phyloP scores from a whole-genome alignment of 2,113 vertebrate species.

The Nyctibius bracteatus region DNA sequence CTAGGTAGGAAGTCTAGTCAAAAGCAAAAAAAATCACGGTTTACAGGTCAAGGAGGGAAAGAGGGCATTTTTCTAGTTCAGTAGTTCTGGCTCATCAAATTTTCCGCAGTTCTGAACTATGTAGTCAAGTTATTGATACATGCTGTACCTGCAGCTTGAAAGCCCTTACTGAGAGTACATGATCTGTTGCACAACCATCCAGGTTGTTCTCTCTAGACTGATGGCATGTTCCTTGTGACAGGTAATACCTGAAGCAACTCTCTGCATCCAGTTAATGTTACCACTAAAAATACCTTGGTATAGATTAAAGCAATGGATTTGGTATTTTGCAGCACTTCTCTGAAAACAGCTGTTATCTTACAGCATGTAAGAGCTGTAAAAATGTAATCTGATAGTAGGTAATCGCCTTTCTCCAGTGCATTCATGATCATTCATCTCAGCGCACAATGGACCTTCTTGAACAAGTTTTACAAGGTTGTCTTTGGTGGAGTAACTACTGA shows the following conservation, averaged over 20 bases:
- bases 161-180: not conserved
- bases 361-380: not conserved
- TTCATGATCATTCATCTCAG: not conserved
- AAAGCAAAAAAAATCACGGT: not conserved
- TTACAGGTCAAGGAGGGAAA: not conserved
- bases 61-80: not conserved
- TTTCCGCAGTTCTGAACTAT: not conserved
- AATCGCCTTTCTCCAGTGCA: not conserved
- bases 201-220: not conserved
- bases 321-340: not conserved
- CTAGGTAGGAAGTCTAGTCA: not conserved
- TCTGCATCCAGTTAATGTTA: not conserved
- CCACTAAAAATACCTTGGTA: not conserved
- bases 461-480: not conserved
- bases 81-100: not conserved
- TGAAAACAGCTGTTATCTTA: not conserved
- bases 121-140: not conserved
- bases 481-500: not conserved
- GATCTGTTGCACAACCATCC: not conserved
- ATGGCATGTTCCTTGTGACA: not conserved
- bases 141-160: not conserved
- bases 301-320: not conserved
- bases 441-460: not conserved
- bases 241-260: not conserved
- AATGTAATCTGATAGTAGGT: not conserved